Evolutionary conservation across 2,113 vertebrate genomes (phyloP).

Genomic region (Speoplatyrhinus poulsoni): DNA sequence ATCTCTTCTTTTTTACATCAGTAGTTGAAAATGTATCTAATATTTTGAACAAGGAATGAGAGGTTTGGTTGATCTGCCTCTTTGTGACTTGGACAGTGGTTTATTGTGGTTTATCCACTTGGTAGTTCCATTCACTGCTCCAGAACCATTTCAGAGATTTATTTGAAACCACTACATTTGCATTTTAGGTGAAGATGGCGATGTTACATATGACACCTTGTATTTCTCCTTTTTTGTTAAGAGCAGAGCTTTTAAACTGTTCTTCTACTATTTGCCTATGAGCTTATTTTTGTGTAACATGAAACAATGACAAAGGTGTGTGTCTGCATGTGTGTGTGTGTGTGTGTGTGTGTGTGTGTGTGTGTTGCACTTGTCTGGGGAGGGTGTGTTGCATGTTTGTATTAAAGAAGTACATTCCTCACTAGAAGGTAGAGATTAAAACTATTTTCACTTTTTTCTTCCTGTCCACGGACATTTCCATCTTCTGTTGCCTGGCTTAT

Average conservation of each 20-base stretch:
- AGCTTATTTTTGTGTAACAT: conserved; percentile 26
- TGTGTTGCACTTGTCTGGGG: neutral
- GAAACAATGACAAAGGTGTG: conserved; percentile 24
- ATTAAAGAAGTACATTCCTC: no score
- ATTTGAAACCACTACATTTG: neutral
- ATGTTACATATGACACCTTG: neutral
- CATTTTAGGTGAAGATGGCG: neutral
- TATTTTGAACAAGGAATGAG: neutral
- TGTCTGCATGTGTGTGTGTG: neutral
- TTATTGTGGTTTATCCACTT: neutral
- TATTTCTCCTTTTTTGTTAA: neutral
- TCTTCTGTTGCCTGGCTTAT: no score
- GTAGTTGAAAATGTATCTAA: neutral
- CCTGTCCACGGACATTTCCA: no score
- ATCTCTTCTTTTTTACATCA: neutral
- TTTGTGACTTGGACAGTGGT: neutral
- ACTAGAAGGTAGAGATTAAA: no score
- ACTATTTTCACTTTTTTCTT: no score
- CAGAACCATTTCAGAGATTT: neutral
- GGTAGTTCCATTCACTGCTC: neutral
- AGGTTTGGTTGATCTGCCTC: neutral
- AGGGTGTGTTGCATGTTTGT: no score
- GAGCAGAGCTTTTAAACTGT: neutral
- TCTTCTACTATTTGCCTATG: neutral
- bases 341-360: neutral